phyloP scores from a whole-genome alignment of 2,113 vertebrate species.

The Crypturellus undulatus region DNA sequence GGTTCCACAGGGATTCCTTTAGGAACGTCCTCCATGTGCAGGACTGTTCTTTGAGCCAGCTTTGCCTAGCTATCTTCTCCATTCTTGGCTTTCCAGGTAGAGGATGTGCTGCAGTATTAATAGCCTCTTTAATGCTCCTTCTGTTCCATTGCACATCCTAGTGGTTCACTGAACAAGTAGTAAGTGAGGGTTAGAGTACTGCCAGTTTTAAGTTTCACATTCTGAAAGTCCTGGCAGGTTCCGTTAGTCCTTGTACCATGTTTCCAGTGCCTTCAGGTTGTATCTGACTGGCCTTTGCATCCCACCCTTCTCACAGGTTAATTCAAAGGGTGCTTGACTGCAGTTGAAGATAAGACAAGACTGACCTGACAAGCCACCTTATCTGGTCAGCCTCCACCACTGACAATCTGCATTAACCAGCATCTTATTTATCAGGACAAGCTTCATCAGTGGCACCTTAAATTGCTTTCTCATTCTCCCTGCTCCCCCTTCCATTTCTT shows the following conservation, averaged over 20 bases:
- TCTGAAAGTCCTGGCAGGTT: background rate
- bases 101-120: fast-evolving
- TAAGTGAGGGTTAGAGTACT: background rate
- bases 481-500: background rate
- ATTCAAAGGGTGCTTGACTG: background rate
- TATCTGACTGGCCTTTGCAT: background rate
- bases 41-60: background rate
- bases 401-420: background rate
- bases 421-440: background rate
- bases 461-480: background rate
- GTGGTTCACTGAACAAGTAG: background rate
- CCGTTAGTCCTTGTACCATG: background rate
- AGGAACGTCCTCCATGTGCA: background rate
- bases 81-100: background rate
- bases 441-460: background rate
- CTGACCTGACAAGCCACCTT: background rate
- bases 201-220: background rate
- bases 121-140: background rate
- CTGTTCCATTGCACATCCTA: background rate
- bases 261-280: background rate
- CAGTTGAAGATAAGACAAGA: background rate
- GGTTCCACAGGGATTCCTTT: background rate
- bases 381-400: background rate
- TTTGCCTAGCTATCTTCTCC: background rate
- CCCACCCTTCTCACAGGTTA: background rate